Conservation (phyloP, 2,888 invertebrate genomes). For the Laothoe populi region DNA sequence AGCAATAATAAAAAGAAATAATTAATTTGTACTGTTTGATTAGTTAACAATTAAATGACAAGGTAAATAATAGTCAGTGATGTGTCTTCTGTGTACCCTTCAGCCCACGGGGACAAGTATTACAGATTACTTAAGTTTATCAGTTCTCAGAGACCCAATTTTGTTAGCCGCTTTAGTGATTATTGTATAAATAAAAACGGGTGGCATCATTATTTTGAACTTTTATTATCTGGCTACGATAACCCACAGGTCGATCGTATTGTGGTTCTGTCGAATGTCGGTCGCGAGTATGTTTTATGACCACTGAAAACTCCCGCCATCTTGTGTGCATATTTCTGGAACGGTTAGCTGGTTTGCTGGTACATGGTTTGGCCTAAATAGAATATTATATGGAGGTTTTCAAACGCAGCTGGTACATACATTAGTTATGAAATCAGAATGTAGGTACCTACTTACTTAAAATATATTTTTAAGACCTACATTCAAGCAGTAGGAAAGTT, state of each 20-base stretch:
- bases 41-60: too few species aligned
- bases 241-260: constrained; percentile 54
- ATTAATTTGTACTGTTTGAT: too few species aligned
- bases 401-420: background rate
- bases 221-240: constrained; percentile 57
- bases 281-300: constrained; percentile 42
- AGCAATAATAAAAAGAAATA: too few species aligned
- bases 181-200: constrained; percentile 28
- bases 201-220: constrained; percentile 61
- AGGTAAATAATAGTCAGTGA: too few species aligned
- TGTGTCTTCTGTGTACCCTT: too few species aligned
- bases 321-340: constrained; percentile 29
- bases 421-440: too few species aligned
- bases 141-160: constrained; percentile 19
- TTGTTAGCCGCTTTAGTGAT: constrained; percentile 21
- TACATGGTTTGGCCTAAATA: background rate
- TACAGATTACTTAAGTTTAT: constrained; percentile 19
- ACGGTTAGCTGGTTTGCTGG: constrained; percentile 20
- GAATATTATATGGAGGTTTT: background rate
- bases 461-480: too few species aligned
- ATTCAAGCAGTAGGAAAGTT: too few species aligned
- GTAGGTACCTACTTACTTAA: too few species aligned
- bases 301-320: constrained; percentile 39
- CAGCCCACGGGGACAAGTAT: background rate
- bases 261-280: constrained; percentile 46